phyloP scores from a whole-genome alignment of 2,113 vertebrate species.

The Empidonax traillii region DNA sequence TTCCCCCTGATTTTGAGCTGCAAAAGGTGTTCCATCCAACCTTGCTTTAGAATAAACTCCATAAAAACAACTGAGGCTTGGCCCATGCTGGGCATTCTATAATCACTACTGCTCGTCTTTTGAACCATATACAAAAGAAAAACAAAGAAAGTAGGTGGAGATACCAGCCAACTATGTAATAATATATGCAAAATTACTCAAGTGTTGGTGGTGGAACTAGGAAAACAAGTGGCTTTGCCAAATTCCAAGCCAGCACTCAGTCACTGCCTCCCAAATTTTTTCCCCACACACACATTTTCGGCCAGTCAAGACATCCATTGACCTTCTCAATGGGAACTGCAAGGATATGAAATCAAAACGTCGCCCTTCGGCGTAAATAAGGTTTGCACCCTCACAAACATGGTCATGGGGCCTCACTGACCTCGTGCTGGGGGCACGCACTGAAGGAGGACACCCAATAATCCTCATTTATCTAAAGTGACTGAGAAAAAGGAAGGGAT shows the following conservation, averaged over 20 bases:
- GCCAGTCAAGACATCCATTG: neutral
- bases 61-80: neutral
- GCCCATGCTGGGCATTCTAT: neutral
- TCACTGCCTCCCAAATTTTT: neutral
- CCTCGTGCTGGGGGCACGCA: neutral
- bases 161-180: neutral
- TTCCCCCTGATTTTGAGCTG: neutral
- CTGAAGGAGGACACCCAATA: neutral
- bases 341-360: neutral
- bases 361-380: neutral
- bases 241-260: neutral
- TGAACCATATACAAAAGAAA: neutral
- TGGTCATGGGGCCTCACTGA: neutral
- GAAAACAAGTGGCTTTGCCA: slow-evolving; percentile 14
- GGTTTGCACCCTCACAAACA: neutral
- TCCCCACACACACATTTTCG: neutral
- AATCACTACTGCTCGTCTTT: neutral
- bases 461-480: neutral
- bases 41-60: neutral
- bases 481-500: neutral
- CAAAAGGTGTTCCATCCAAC: neutral
- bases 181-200: neutral
- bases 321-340: neutral
- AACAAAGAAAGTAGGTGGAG: neutral
- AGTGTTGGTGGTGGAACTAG: neutral